These are phyloP conservation scores for Dendropsophus ebraccatus DNA, from an alignment of 2,113 vertebrate genomes.

Conservation along the genomic window DNA sequence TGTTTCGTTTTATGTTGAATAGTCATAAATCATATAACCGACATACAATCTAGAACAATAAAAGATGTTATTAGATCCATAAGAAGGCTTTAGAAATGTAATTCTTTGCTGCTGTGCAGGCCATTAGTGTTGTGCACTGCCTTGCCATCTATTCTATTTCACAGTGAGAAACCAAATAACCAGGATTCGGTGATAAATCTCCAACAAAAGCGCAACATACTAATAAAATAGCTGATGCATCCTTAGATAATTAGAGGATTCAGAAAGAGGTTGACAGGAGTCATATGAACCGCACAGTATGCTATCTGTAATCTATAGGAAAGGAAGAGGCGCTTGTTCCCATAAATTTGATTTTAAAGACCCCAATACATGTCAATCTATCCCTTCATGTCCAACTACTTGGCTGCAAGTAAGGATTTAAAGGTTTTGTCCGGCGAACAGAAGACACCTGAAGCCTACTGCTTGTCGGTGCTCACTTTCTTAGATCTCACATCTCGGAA, in stretches of 20 bases:
- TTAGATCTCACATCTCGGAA: too few relatives aligned
- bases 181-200: slow-evolving; percentile 15
- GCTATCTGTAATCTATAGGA: neutral
- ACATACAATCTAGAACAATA: slow-evolving; percentile 29
- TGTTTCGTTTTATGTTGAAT: neutral
- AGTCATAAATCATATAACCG: slow-evolving; percentile 29
- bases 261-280: neutral
- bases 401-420: too few relatives aligned
- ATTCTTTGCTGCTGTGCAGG: slow-evolving; percentile 41
- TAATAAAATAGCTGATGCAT: neutral
- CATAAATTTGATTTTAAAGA: too few relatives aligned
- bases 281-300: neutral
- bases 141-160: slow-evolving; percentile 20
- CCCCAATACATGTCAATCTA: too few relatives aligned
- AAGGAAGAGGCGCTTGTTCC: neutral
- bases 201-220: slow-evolving; percentile 18
- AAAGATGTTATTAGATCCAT: slow-evolving; percentile 45
- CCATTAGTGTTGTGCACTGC: slow-evolving; percentile 17
- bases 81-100: slow-evolving; percentile 39
- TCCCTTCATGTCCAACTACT: too few relatives aligned
- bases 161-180: slow-evolving; percentile 39
- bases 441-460: too few relatives aligned
- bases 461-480: too few relatives aligned
- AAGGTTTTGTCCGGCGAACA: too few relatives aligned
- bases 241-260: neutral